phyloP scores from a whole-genome alignment of 37 sponge, comb jelly and placozoan species.

The Mnemiopsis leidyi region DNA sequence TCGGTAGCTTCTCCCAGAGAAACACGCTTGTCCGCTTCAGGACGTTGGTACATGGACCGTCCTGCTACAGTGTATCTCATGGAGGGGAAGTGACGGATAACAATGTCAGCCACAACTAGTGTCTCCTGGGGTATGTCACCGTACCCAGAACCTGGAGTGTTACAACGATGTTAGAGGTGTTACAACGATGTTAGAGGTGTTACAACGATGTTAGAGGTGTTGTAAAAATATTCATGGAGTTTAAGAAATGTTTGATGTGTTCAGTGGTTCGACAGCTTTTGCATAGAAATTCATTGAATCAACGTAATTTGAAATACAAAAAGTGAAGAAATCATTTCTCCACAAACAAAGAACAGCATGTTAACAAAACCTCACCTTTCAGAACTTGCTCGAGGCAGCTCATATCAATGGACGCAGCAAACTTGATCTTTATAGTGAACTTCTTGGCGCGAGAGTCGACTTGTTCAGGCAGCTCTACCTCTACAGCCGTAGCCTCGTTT shows the following conservation, averaged over 20 bases:
- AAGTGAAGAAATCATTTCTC: too few species aligned
- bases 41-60: not conserved
- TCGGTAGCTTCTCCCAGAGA: not conserved
- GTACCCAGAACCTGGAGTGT: not conserved
- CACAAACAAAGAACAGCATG: too few species aligned
- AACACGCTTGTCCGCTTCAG: not conserved
- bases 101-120: slow-evolving; percentile 28
- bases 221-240: too few species aligned
- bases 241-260: too few species aligned
- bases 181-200: not conserved
- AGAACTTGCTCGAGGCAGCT: slow-evolving; percentile 26
- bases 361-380: slow-evolving; percentile 35
- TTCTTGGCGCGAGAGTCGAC: not conserved
- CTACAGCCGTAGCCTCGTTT: not conserved
- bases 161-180: not conserved
- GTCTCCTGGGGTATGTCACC: slow-evolving; percentile 47
- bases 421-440: slow-evolving; percentile 23
- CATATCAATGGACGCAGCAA: slow-evolving; percentile 6
- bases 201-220: too few species aligned
- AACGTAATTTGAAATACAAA: too few species aligned
- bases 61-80: slow-evolving; percentile 23
- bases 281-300: too few species aligned
- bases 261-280: too few species aligned
- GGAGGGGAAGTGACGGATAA: slow-evolving; percentile 47
- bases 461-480: not conserved